Evolutionary conservation across 2,113 vertebrate genomes (phyloP).

Genomic region (Numenius arquata): DNA sequence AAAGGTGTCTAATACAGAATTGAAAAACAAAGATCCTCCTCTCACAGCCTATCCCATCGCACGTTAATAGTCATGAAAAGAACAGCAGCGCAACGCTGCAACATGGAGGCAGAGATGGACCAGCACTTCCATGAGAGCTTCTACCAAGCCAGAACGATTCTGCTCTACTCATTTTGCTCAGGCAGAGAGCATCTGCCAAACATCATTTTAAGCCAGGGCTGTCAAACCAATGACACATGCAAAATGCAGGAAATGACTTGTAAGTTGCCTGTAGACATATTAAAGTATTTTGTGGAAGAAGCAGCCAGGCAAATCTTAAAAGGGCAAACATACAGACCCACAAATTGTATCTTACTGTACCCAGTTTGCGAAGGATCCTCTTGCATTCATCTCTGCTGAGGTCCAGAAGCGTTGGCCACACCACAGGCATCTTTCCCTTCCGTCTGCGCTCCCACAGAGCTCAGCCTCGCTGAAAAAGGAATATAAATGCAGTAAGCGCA

Average conservation of each 20-base stretch:
- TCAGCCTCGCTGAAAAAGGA: conserved; percentile 58
- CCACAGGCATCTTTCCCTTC: conserved; percentile 91
- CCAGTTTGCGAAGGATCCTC: conserved; percentile 96
- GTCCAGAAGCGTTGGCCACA: conserved; percentile 98
- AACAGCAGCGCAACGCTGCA: background rate
- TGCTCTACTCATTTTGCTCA: background rate
- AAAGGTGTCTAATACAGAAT: background rate
- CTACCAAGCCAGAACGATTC: background rate
- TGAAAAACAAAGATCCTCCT: background rate
- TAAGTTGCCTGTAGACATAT: background rate
- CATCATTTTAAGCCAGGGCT: background rate
- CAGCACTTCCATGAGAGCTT: background rate
- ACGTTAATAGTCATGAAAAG: background rate
- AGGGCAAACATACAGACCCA: conserved; percentile 16
- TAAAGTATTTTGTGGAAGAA: background rate
- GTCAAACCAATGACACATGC: background rate
- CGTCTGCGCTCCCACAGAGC: conserved; percentile 64
- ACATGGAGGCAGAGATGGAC: background rate
- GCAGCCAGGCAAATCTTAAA: background rate
- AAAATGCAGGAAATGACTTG: conserved; percentile 7
- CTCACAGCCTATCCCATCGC: background rate
- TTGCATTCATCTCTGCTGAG: conserved; percentile 98
- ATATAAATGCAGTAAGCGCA: background rate
- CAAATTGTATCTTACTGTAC: conserved; percentile 72
- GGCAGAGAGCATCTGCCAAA: background rate